Evolutionary conservation across 30 jellyfish, hydroid and myxozoan species (phyloP).

Genomic region (Aurelia coerulea): DNA sequence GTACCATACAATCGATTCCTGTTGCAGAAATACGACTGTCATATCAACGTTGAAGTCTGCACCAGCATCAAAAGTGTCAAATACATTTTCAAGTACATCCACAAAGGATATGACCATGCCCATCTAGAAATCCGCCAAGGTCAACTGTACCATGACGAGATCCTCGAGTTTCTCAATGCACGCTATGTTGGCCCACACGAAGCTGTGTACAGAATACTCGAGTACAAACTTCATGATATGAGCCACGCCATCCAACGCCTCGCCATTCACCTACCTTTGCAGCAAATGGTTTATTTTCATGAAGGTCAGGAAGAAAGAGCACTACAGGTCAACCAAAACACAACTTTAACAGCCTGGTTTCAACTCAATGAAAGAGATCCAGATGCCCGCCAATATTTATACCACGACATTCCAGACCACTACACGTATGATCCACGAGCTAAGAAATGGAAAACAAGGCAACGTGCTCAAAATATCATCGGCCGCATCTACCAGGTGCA

Average conservation of each 20-base stretch:
- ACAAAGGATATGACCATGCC: constrained; percentile 72
- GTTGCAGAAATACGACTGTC: constrained; percentile 54
- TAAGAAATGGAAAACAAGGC: not conserved
- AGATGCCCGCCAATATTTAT: not conserved
- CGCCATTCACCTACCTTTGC: constrained; percentile 30
- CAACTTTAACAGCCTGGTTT: constrained; percentile 69
- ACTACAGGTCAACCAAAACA: not conserved
- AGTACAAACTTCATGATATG: constrained; percentile 1
- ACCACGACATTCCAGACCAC: constrained; percentile 63
- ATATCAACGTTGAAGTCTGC: constrained; percentile 72
- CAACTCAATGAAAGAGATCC: constrained; percentile 14
- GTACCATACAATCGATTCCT: constrained; percentile 70
- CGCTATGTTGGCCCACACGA: constrained; percentile 53
- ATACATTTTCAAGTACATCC: constrained; percentile 72
- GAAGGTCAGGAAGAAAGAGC: too few species aligned
- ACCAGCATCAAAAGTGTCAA: constrained; percentile 59
- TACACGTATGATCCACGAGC: constrained; percentile 5
- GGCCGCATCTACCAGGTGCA: constrained; percentile 20
- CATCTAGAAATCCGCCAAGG: constrained; percentile 44
- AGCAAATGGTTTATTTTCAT: too few species aligned
- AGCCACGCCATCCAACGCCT: constrained; percentile 58
- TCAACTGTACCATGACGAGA: constrained; percentile 63
- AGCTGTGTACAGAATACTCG: constrained; percentile 9
- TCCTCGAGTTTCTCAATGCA: constrained; percentile 25
- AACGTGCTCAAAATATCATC: not conserved